phyloP scores from a whole-genome alignment of 2,113 vertebrate genomes.

The Daubentonia madagascariensis region DNA sequence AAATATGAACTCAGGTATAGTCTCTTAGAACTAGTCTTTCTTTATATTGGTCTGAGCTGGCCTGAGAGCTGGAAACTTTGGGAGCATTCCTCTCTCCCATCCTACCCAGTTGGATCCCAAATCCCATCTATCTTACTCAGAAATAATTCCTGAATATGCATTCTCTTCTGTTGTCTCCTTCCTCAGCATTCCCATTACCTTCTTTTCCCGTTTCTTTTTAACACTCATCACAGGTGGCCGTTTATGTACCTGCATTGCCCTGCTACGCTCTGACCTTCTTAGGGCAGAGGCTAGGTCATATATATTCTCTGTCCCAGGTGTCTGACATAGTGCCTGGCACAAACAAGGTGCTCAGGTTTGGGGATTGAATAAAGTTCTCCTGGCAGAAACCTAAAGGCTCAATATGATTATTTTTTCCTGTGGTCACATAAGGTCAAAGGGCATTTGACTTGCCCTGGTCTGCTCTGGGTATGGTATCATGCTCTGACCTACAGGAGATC shows the following conservation, averaged over 20 bases:
- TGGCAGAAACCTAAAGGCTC: background rate
- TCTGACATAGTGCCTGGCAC: background rate
- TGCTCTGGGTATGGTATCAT: background rate
- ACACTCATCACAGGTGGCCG: background rate
- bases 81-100: background rate
- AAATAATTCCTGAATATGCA: background rate
- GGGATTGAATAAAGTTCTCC: background rate
- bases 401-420: background rate
- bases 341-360: background rate
- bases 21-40: background rate
- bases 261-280: background rate
- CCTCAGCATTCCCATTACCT: background rate
- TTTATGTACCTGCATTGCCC: background rate
- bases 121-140: background rate
- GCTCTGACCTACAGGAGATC: background rate
- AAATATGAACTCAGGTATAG: background rate
- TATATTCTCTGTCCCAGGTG: background rate
- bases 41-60: background rate
- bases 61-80: background rate
- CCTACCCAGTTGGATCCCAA: background rate
- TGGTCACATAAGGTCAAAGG: background rate
- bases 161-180: background rate
- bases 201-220: background rate
- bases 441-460: background rate
- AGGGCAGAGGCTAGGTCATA: background rate